Evolutionary conservation across 2,888 invertebrate genomes (phyloP).

Genomic region (Baronia brevicornis): DNA sequence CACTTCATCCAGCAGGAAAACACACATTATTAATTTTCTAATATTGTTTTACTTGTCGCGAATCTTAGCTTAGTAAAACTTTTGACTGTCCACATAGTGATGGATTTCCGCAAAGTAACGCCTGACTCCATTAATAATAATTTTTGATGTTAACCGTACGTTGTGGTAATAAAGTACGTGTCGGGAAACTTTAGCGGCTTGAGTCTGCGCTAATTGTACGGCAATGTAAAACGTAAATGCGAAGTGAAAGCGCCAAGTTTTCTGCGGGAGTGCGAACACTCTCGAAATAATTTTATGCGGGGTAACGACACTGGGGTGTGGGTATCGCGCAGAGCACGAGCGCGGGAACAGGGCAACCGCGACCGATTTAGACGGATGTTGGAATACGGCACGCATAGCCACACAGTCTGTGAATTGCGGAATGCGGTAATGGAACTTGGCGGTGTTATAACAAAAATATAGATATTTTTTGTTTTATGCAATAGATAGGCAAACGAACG

Average conservation of each 20-base stretch:
- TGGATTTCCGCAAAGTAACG: too few species aligned
- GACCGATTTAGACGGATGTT: conserved; percentile 42
- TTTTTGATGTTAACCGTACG: background rate
- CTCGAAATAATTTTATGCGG: conserved; percentile 17
- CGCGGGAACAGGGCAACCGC: conserved; percentile 1
- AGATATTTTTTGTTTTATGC: background rate
- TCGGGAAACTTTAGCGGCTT: too few species aligned
- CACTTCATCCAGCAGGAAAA: too few species aligned
- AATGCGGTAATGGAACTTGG: background rate
- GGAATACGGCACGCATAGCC: conserved; percentile 41
- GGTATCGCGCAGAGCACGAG: conserved; percentile 10
- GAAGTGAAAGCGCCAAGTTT: conserved; percentile 11
- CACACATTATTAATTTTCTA: too few species aligned
- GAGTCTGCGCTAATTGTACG: conserved; percentile 12
- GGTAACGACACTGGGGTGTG: conserved; percentile 12
- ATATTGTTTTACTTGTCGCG: too few species aligned
- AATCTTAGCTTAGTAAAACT: too few species aligned
- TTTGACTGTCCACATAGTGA: too few species aligned
- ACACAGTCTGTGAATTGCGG: conserved; percentile 39
- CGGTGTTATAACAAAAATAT: background rate
- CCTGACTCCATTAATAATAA: conserved; percentile 3
- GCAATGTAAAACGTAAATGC: conserved; percentile 9
- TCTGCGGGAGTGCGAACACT: conserved; percentile 14
- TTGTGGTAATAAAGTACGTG: background rate
- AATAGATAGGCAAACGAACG: background rate